A percentile compares a stretch with the other conserved stretches of the same genome.
Evolutionary conservation across 2,113 vertebrate species (phyloP).

Genomic region (Machaerirhynchus nigripectus): DNA sequence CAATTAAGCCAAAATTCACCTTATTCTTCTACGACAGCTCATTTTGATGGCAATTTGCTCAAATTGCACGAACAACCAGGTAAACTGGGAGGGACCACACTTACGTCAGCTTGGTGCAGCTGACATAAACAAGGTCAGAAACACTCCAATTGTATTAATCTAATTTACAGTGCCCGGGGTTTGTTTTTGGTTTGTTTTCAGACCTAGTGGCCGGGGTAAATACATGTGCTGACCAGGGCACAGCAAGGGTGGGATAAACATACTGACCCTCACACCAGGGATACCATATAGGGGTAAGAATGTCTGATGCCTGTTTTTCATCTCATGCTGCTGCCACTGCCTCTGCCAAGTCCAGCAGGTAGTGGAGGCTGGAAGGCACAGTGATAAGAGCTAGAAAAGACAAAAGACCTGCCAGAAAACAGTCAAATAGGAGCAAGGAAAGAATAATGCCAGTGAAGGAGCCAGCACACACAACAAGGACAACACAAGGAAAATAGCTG

Average conservation of each 20-base stretch:
- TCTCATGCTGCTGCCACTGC: neutral
- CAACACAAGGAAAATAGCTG: neutral
- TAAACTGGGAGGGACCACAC: neutral
- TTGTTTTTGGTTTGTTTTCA: neutral
- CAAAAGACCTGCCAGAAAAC: neutral
- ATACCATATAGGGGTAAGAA: constrained; percentile 35
- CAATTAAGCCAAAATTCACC: neutral
- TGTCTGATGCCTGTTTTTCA: neutral
- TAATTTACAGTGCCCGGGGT: neutral
- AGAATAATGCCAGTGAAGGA: neutral
- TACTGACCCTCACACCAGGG: neutral
- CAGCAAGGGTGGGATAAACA: neutral
- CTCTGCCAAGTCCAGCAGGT: constrained; percentile 18
- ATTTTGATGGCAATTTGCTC: neutral
- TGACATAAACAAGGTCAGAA: neutral
- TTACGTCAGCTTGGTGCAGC: neutral
- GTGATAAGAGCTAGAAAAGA: neutral
- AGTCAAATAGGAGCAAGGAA: neutral
- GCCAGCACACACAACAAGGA: neutral
- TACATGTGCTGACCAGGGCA: neutral
- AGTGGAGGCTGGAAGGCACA: neutral
- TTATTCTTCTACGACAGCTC: neutral
- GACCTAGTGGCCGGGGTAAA: neutral
- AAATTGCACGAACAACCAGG: neutral
- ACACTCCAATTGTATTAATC: neutral